phyloP scores from a whole-genome alignment of 2,797 vertebrate species.

The Sylvilagus floridanus region DNA sequence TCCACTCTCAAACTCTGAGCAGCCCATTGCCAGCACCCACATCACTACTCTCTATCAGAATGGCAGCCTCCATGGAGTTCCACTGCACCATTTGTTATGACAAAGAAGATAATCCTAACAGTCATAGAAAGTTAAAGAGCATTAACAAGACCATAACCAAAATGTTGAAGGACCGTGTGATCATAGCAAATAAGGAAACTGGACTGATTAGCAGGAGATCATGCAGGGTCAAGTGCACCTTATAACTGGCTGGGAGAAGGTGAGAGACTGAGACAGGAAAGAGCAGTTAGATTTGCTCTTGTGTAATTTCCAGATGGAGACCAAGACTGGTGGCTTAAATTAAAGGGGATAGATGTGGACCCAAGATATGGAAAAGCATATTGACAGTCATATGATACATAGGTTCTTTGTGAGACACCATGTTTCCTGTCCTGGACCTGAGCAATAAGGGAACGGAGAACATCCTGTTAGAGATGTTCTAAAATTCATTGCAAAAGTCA shows the following conservation, averaged over 20 bases:
- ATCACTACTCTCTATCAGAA: neutral
- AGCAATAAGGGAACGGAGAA: neutral
- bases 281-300: neutral
- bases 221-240: neutral
- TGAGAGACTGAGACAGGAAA: neutral
- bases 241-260: neutral
- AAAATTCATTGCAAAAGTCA: neutral
- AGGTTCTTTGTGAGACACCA: neutral
- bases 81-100: neutral
- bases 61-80: neutral
- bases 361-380: neutral
- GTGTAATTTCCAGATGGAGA: neutral
- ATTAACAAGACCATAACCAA: neutral
- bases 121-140: neutral
- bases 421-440: neutral
- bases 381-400: neutral
- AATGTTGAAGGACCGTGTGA: neutral
- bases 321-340: neutral
- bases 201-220: neutral
- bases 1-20: neutral
- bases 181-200: neutral
- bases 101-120: conserved; percentile 10
- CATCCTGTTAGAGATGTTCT: neutral
- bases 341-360: neutral
- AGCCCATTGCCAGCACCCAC: neutral